phyloP scores from a whole-genome alignment of 37 sponge, comb jelly and placozoan genomes.

The Geodia barretti region DNA sequence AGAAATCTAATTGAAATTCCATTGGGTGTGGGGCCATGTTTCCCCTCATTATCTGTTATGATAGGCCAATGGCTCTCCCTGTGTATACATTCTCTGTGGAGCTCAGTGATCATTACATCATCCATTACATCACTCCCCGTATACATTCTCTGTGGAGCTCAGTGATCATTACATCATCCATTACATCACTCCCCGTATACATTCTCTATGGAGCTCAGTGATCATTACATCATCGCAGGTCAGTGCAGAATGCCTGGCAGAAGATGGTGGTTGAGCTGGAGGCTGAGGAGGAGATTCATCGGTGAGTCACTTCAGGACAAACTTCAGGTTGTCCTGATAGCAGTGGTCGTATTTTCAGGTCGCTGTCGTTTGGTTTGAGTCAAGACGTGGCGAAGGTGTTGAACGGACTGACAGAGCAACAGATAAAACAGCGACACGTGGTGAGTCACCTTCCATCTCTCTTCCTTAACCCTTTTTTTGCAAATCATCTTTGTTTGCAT shows the following conservation, averaged over 20 bases:
- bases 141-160: not conserved
- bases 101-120: too few species aligned
- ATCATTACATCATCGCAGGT: slow-evolving; percentile 13
- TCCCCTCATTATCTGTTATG: too few species aligned
- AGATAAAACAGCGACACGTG: slow-evolving; percentile 73
- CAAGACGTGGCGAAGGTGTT: slow-evolving; percentile 49
- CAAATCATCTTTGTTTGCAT: not conserved
- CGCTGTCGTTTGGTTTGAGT: slow-evolving; percentile 14
- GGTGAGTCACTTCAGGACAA: slow-evolving; percentile 9
- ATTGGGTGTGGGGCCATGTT: too few species aligned
- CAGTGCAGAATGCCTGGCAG: slow-evolving; percentile 48
- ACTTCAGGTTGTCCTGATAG: too few species aligned
- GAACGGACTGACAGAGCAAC: slow-evolving; percentile 67
- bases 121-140: too few species aligned
- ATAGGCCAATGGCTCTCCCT: too few species aligned
- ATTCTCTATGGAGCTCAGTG: not conserved
- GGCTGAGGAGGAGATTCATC: slow-evolving; percentile 47
- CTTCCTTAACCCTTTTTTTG: not conserved
- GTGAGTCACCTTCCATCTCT: slow-evolving; percentile 50
- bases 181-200: not conserved
- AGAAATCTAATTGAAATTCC: too few species aligned
- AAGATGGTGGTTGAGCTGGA: slow-evolving; percentile 48
- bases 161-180: too few species aligned
- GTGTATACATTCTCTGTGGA: not conserved
- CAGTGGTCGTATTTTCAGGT: not conserved